Evolutionary conservation across 2,888 invertebrate species (phyloP).

Genomic region (Ganaspis brasiliensis): DNA sequence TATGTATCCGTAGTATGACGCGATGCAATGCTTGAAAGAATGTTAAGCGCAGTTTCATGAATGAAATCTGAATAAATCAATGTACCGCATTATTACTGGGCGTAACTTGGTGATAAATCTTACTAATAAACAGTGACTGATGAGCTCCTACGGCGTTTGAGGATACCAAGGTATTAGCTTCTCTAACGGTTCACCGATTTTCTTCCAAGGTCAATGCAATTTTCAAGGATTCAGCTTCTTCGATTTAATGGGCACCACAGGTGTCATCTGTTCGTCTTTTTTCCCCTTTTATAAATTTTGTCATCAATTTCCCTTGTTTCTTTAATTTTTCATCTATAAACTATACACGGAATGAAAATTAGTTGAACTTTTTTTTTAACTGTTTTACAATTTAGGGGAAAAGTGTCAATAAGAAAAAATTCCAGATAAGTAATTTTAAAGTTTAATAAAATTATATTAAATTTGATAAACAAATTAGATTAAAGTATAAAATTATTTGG

Average conservation of each 20-base stretch:
- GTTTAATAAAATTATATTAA: no score
- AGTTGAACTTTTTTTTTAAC: no score
- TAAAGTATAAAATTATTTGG: no score
- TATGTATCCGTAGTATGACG: constrained; percentile 18
- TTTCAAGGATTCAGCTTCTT: constrained; percentile 4
- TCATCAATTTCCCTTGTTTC: no score
- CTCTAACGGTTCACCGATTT: constrained; percentile 44
- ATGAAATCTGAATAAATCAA: constrained; percentile 72
- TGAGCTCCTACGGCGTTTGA: constrained; percentile 30
- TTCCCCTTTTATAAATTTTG: no score
- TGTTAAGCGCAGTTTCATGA: constrained; percentile 67
- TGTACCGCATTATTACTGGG: constrained; percentile 64
- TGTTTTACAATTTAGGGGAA: no score
- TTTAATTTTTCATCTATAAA: no score
- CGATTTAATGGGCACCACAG: neutral
- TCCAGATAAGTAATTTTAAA: no score
- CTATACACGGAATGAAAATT: no score
- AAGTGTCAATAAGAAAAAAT: no score
- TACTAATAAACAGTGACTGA: constrained; percentile 65
- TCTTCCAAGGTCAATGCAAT: constrained; percentile 52
- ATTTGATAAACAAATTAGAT: no score
- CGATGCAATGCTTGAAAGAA: neutral
- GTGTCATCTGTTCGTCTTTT: no score
- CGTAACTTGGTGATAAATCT: constrained; percentile 64
- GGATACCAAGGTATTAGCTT: neutral